Percentiles rank a stretch among this genome's conserved stretches.
Conservation (phyloP, 2,888 invertebrate genomes). For the Eremobia ochroleuca region DNA sequence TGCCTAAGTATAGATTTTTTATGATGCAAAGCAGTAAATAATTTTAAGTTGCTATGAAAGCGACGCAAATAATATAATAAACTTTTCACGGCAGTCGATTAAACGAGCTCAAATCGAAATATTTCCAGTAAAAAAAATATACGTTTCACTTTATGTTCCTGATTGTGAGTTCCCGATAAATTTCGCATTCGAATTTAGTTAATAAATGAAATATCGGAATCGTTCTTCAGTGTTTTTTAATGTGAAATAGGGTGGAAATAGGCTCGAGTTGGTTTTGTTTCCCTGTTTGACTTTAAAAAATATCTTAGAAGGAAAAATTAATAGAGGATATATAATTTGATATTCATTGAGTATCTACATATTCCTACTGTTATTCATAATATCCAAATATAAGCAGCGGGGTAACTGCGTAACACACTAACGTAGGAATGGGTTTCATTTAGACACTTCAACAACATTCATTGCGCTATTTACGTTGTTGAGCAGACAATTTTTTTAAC, state of each 20-base stretch:
- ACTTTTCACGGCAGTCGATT: slow-evolving; percentile 55
- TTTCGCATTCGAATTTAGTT: background rate
- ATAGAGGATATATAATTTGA: background rate
- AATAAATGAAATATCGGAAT: background rate
- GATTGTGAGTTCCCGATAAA: slow-evolving; percentile 24
- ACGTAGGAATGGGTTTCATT: too few species aligned
- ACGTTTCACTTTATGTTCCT: background rate
- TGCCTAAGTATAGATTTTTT: slow-evolving; percentile 52
- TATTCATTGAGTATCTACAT: background rate
- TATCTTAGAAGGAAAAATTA: background rate
- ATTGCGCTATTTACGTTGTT: too few species aligned
- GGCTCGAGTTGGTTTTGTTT: background rate
- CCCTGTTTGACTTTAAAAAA: background rate
- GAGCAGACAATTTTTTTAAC: too few species aligned
- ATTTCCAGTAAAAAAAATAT: slow-evolving; percentile 31
- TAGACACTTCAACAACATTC: too few species aligned
- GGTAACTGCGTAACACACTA: too few species aligned
- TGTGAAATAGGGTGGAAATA: background rate
- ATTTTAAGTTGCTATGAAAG: slow-evolving; percentile 58
- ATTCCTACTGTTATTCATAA: background rate
- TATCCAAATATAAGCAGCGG: background rate
- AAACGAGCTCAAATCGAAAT: slow-evolving; percentile 40
- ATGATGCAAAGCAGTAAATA: slow-evolving; percentile 61
- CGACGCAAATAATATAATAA: slow-evolving; percentile 50
- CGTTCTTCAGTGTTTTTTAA: background rate